A percentile compares a stretch with the other conserved stretches of the same genome.
These are phyloP conservation scores for Coreius guichenoti DNA, from an alignment of 2,797 vertebrate species.

Conservation along the genomic window DNA sequence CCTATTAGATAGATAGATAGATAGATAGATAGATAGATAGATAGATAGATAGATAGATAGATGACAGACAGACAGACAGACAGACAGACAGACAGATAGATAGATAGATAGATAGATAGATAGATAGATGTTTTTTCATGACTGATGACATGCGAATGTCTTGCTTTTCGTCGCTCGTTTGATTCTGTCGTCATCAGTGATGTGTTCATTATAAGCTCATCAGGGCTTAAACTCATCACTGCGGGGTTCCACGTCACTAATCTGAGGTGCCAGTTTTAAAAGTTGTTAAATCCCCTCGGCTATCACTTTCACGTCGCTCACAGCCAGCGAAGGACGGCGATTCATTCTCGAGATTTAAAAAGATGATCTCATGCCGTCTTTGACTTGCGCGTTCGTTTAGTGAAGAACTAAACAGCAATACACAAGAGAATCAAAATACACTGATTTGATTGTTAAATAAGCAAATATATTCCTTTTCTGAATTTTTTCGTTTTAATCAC, in stretches of 20 bases:
- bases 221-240: slow-evolving; percentile 57
- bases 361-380: not conserved
- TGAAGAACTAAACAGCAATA: not conserved
- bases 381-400: not conserved
- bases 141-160: not conserved
- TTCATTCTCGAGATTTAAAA: slow-evolving; percentile 34
- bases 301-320: slow-evolving; percentile 61
- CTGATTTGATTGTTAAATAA: not conserved
- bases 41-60: too few relatives aligned
- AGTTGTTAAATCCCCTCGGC: slow-evolving; percentile 70
- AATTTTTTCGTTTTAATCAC: too few relatives aligned
- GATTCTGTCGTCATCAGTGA: slow-evolving; percentile 15
- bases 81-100: too few relatives aligned
- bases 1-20: too few relatives aligned
- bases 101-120: too few relatives aligned
- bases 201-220: slow-evolving; percentile 55
- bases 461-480: too few relatives aligned
- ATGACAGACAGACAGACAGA: too few relatives aligned
- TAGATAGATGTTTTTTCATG: not conserved
- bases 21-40: too few relatives aligned
- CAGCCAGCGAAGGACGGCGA: slow-evolving; percentile 10
- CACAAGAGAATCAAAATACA: not conserved
- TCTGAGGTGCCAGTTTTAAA: slow-evolving; percentile 51
- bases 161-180: not conserved
- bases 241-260: slow-evolving; percentile 33